These are phyloP conservation scores for Hydrozoanthus tunicans DNA, from an alignment of 64 coral and sea anemone genomes.

Conservation along the genomic window DNA sequence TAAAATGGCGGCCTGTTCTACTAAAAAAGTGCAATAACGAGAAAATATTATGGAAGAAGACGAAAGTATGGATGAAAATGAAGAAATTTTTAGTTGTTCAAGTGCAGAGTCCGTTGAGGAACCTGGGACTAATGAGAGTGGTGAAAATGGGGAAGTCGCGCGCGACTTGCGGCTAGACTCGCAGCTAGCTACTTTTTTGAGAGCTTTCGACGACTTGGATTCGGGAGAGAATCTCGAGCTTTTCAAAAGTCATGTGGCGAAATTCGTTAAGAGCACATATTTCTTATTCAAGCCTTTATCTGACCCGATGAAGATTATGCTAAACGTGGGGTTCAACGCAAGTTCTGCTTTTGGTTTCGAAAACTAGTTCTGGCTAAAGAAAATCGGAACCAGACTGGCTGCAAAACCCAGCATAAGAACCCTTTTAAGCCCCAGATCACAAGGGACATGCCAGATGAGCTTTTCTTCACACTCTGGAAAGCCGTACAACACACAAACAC, in stretches of 20 bases:
- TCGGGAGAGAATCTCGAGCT: conserved; percentile 52
- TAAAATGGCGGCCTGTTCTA: not conserved
- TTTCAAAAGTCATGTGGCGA: conserved; percentile 48
- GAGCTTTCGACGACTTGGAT: conserved; percentile 48
- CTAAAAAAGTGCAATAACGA: conserved; percentile 13
- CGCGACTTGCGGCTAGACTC: conserved; percentile 20
- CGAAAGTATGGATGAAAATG: conserved; percentile 38
- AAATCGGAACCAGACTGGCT: conserved; percentile 36
- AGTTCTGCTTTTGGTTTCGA: conserved; percentile 50
- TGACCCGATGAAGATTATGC: conserved; percentile 54
- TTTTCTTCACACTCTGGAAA: conserved; percentile 44
- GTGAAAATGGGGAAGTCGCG: conserved; percentile 11
- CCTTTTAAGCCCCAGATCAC: conserved; percentile 59
- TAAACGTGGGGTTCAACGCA: conserved; percentile 45
- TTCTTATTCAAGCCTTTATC: conserved; percentile 48
- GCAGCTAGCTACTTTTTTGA: conserved; percentile 46
- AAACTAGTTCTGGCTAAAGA: conserved; percentile 55
- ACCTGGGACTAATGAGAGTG: conserved; percentile 10
- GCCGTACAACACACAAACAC: conserved; percentile 24
- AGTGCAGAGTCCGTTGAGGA: conserved; percentile 27
- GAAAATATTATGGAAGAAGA: conserved; percentile 30
- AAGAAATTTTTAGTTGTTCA: conserved; percentile 20
- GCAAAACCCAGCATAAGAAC: conserved; percentile 46
- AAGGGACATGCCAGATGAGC: conserved; percentile 51
- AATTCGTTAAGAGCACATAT: conserved; percentile 40